Evolutionary conservation across 1,140 invertebrate species (phyloP), one percentile per base, ranked within the genome.

Genomic region (Sitophilus oryzae): DNA sequence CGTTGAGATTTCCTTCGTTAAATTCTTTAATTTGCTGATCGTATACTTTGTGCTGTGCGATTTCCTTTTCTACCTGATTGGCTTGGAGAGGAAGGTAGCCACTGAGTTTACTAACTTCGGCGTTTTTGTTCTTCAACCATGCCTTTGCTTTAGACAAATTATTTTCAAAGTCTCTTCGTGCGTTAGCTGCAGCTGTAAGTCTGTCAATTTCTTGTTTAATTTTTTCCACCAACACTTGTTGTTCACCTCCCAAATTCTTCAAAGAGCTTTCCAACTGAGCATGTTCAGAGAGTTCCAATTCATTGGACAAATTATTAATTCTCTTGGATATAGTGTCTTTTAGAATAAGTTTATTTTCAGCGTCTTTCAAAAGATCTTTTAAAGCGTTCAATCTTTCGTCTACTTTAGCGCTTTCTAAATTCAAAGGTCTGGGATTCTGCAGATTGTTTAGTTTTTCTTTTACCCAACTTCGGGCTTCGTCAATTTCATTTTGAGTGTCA

Each of bases 321-420:
- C 90, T 84, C 68, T 89, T 89, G 59, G 88, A 83, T 6, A 94
- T 71, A 2, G 85, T 86, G 57, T 91, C 86, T 34, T 91, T 82
- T 4, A 91, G 75, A 1, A 88, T 80, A 63, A 88, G 83, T 69
- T 93, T 92, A 4, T 83, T 82, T 65, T 93, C 89, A 6, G 87
- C 81, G 69, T 95, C 91, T 73, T 91, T 91, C 20, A 88, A 70
- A 43, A 90, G 73, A 30, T 80, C 80, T 69, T 87, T 88, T 3
- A 87, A 70, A 55, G 82, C 73, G 58, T 86, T 80, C 37, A 88
- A 77, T 51, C 79, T 77, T 52, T 86, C 83, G 66, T 90, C 86
- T 1, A 83, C 82, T 59, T 80, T 79, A 66, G 84, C 84, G 57
- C 82, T 83, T 52, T 89, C 82, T 68, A 79, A 89, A 1, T 89